These are phyloP conservation scores for Megaustenia siamemsis DNA, from an alignment of 2,888 invertebrate genomes.

Conservation along the genomic window DNA sequence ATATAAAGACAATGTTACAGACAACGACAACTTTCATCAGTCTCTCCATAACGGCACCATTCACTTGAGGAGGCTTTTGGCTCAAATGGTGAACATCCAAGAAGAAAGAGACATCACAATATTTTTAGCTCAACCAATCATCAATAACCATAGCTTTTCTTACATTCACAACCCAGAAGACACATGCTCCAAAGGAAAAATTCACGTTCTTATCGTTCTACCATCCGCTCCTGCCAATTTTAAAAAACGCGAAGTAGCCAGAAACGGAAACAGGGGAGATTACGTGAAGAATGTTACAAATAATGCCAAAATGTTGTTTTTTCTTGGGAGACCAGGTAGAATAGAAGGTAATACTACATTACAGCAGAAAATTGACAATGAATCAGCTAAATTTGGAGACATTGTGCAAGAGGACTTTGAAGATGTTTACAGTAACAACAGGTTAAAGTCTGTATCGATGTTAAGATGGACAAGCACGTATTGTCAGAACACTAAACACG, in stretches of 20 bases:
- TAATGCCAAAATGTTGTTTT: conserved; percentile 11
- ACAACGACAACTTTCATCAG: no score
- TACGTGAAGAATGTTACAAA: not conserved
- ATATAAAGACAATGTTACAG: no score
- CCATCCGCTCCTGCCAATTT: conserved; percentile 32
- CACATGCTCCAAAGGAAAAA: not conserved
- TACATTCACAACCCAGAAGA: conserved; percentile 19
- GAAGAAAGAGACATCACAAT: not conserved
- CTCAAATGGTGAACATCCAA: not conserved
- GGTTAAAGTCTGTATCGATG: conserved; percentile 75
- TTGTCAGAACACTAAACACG: conserved; percentile 73
- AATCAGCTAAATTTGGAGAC: conserved; percentile 60
- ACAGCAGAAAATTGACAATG: conserved; percentile 56
- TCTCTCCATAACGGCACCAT: no score
- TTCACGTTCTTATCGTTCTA: not conserved
- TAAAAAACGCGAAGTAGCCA: not conserved
- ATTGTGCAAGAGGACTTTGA: conserved; percentile 72
- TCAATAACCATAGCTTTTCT: conserved; percentile 26
- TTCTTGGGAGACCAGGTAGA: not conserved
- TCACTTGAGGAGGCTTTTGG: no score
- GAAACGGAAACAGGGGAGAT: not conserved
- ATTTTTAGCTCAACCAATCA: not conserved
- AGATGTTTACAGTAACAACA: conserved; percentile 78
- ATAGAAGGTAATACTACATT: not conserved
- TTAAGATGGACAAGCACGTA: conserved; percentile 72